Evolutionary conservation across 2,888 invertebrate genomes (phyloP).

Genomic region (Netelia melanura): DNA sequence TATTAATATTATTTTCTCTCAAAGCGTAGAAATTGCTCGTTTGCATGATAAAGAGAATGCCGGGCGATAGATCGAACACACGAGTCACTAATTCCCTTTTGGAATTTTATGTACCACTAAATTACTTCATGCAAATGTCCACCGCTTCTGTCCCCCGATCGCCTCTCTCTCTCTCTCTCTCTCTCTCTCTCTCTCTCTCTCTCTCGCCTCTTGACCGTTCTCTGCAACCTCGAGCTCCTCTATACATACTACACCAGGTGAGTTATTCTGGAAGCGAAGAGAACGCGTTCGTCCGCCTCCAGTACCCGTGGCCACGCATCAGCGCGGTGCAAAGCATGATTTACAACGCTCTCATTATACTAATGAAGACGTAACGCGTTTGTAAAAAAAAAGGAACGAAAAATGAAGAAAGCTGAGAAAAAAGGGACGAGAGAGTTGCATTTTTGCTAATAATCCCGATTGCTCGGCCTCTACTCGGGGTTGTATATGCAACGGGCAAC

Average conservation of each 20-base stretch:
- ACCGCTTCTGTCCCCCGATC: constrained; percentile 75
- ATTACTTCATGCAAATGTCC: constrained; percentile 82
- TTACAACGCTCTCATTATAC: constrained; percentile 82
- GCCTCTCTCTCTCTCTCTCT: constrained; percentile 16
- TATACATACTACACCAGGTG: neutral
- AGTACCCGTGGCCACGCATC: constrained; percentile 65
- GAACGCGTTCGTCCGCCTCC: constrained; percentile 38
- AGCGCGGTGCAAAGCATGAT: constrained; percentile 75
- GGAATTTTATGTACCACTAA: constrained; percentile 82
- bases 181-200: constrained; percentile 30
- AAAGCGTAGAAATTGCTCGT: constrained; percentile 3
- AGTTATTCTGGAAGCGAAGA: constrained; percentile 53
- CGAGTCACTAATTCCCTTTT: constrained; percentile 80
- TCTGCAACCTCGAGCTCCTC: constrained; percentile 53
- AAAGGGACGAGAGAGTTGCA: constrained; percentile 66
- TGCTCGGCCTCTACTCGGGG: constrained; percentile 49
- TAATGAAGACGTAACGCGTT: constrained; percentile 83
- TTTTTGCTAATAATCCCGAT: constrained; percentile 75
- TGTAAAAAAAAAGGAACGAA: constrained; percentile 67
- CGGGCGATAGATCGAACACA: constrained; percentile 79
- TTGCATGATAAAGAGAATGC: constrained; percentile 54
- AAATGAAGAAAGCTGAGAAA: too few relatives aligned
- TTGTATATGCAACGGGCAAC: constrained; percentile 37
- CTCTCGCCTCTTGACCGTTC: constrained; percentile 19
- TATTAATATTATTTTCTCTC: neutral